These are phyloP conservation scores for Megamerina dolium DNA, from an alignment of 2,888 invertebrate species.

Conservation along the genomic window DNA sequence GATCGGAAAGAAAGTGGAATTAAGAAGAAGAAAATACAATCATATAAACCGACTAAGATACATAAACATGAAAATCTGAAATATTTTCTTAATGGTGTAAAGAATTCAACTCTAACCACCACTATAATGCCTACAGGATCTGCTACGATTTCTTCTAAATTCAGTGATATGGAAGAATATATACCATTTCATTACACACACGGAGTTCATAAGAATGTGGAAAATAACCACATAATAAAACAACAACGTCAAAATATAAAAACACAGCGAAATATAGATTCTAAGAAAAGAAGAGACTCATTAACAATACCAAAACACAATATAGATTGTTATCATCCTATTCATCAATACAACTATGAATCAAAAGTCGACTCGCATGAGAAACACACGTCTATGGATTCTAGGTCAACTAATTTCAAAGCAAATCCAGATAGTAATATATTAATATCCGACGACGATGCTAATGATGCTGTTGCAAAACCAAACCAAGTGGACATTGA, in stretches of 20 bases:
- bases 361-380: slow-evolving; percentile 33
- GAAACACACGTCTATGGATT: slow-evolving; percentile 24
- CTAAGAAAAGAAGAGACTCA: slow-evolving; percentile 10
- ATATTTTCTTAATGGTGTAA: slow-evolving; percentile 15
- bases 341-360: no score
- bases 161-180: no score
- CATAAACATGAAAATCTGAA: neutral
- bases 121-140: slow-evolving; percentile 6
- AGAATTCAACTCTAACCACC: slow-evolving; percentile 12
- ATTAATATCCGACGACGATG: slow-evolving; percentile 30
- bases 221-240: no score
- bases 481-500: slow-evolving; percentile 8
- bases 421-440: slow-evolving; percentile 41
- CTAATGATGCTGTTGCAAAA: slow-evolving; percentile 14
- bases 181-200: no score
- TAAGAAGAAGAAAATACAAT: slow-evolving; percentile 11
- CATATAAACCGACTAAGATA: slow-evolving; percentile 20
- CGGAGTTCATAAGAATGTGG: no score
- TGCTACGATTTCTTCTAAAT: no score
- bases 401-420: slow-evolving; percentile 37
- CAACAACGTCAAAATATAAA: slow-evolving; percentile 6
- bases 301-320: slow-evolving; percentile 15
- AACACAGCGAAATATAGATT: slow-evolving; percentile 7
- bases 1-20: no score
- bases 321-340: no score